These are phyloP conservation scores for Zoroaster sp. DNA, from an alignment of 53 echinoderm and acorn worm species.

Conservation along the genomic window DNA sequence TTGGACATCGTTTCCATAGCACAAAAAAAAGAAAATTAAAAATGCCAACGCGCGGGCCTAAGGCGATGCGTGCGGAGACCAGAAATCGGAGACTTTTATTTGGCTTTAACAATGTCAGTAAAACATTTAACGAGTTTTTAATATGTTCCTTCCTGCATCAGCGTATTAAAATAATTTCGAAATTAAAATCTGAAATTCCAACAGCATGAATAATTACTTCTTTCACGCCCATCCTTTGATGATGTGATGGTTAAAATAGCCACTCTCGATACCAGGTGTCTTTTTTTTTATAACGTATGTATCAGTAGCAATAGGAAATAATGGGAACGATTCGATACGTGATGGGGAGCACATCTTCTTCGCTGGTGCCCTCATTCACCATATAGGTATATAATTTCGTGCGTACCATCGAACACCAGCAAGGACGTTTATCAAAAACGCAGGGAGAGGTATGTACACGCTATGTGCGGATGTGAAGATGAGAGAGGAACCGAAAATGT, in stretches of 20 bases:
- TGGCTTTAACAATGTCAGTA: too few relatives aligned
- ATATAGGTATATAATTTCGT: background rate
- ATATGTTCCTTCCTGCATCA: too few relatives aligned
- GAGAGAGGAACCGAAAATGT: background rate
- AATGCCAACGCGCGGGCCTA: too few relatives aligned
- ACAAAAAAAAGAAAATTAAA: too few relatives aligned
- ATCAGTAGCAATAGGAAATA: background rate
- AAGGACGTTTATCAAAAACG: background rate
- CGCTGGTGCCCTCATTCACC: background rate
- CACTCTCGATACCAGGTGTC: background rate
- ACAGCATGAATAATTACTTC: background rate
- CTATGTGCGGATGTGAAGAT: background rate
- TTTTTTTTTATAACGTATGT: background rate
- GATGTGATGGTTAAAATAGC: background rate
- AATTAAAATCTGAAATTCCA: background rate
- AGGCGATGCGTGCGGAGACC: too few relatives aligned
- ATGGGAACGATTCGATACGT: conserved; percentile 9
- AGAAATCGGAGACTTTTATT: too few relatives aligned
- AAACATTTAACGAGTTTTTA: too few relatives aligned
- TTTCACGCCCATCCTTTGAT: background rate
- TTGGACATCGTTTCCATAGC: too few relatives aligned
- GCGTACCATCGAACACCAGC: background rate
- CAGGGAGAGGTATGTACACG: background rate
- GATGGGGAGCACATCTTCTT: background rate
- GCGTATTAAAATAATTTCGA: background rate